Base-by-base conservation (phyloP, 2,113 vertebrate species). In the Colius striatus region DNA sequence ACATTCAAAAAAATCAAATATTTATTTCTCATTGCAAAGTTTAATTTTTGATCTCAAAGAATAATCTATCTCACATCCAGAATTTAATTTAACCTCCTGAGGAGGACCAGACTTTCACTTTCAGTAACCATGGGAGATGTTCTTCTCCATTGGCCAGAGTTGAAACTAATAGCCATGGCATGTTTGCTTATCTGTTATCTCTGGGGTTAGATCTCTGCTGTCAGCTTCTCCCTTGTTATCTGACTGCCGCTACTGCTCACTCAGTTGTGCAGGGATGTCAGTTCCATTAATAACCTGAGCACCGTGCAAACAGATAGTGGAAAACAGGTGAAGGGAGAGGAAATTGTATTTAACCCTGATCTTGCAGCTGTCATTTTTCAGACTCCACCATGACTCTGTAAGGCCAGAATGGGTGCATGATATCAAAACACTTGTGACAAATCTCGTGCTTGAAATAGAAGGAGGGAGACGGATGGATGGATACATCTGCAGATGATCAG, bases 221-320 rank as follows among this genome's bases (percentile, higher is more conserved):
- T 97, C 97, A 97, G 87, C 68, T 93, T 97, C 95, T 97, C 93
- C 88, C 94, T 97, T 97, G 97, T 98, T 98, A 98, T 98, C 97
- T 96, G 92, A 83, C 94, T 96, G 93, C 96, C 97, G 93, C 95
- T 95, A 93, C 95, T 96, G 97, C 95, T 98, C 95, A 96, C 95
- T 98, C 97, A 97, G 96, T 98, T 97, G 97, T 97, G 97, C 27
- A 75, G 93, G 84, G 94, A 96, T 98, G 97, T 97, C 98, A 98
- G 97, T 96, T 98, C 95, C 97, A 98, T 98, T 98, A 98, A 98
- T 98, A 98, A 98, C 93, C 96, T 27, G 41, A 88, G 90, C 90
- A 84, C 94, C 3, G 4, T 90, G 92, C 95, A 97, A 97, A 97
- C 95, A 97, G 95, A 96, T 82, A 98, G 97, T 86, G 78, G 93